These are phyloP conservation scores for Callocephalon fimbriatum DNA, from an alignment of 2,113 vertebrate genomes.

Conservation along the genomic window DNA sequence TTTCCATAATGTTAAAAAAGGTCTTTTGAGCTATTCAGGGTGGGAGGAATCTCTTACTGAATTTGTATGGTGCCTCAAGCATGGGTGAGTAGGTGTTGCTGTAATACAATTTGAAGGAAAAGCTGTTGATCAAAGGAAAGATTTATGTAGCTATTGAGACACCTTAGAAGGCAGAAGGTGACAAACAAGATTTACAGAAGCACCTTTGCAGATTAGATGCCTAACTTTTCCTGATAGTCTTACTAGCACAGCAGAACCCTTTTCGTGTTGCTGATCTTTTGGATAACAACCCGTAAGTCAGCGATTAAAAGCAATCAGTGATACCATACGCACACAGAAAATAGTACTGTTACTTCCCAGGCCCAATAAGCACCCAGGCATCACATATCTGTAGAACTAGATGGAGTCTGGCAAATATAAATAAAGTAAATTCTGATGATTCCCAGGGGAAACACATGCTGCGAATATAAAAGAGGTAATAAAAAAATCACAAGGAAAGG, in stretches of 20 bases:
- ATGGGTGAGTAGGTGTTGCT: background rate
- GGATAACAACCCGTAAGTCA: background rate
- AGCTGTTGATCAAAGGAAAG: slow-evolving; percentile 23
- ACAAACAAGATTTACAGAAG: slow-evolving; percentile 29
- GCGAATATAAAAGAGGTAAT: slow-evolving; percentile 22
- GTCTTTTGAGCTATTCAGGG: background rate
- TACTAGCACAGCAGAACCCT: background rate
- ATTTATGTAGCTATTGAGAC: background rate
- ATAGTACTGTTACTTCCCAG: background rate
- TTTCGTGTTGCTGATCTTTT: background rate
- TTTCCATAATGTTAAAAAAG: background rate
- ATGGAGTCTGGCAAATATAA: background rate
- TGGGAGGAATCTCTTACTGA: background rate
- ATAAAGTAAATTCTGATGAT: slow-evolving; percentile 2
- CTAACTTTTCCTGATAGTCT: background rate
- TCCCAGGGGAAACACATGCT: background rate
- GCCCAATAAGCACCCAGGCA: background rate
- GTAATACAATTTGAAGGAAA: background rate
- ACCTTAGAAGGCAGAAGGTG: background rate
- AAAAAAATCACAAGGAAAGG: background rate
- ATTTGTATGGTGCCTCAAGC: background rate
- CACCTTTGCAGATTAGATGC: background rate
- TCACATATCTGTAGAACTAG: background rate
- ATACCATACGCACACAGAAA: background rate
- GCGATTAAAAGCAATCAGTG: slow-evolving; percentile 5